Base-by-base conservation (phyloP, 2,113 vertebrate genomes). In the Galbula dea region DNA sequence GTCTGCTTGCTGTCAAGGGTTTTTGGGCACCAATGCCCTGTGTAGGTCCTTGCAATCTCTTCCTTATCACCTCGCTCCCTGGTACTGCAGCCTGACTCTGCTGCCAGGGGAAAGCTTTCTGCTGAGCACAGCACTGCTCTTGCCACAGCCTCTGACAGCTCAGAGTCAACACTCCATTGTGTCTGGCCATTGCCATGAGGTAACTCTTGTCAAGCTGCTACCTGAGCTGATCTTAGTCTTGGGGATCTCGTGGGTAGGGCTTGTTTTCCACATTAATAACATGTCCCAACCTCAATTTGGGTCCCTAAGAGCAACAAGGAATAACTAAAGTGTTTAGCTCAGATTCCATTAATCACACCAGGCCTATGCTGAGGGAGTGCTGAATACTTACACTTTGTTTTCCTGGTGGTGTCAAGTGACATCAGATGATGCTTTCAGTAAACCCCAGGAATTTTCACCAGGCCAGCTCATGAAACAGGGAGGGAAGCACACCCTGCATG, bases 341-440 rank as follows among this genome's bases (percentile, higher is more conserved):
- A 95, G 89, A 89, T 87, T 58, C 65, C 66, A 58, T 87, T 93
- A 82, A 91, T 85, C 71, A 51, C 37, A 83, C 80, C 45, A 89
- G 71, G 55, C 81, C 87, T 73, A 87, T 52, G 91, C 78, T 96
- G 94, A 96, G 94, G 92, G 90, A 90, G 81, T 92, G 92, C 62
- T 96, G 95, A 96, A 94, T 94, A 58, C 74, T 90, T 79, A 90
- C 45, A 41, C 58, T 72, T 66, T 89, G 94, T 92, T 95, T 91
- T 59, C 91, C 78, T 57, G 18, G n/a, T 76, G 84, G 84, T 80
- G 82, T 43, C 0, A 11, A 93, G 67, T 89, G 91, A 93, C 87
- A 92, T 83, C 89, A 79, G 55, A 89, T 59, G 48, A 71, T 88
- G 91, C 78, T 91, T 93, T 89, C 75, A 93, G 2, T 83, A 93